Evolutionary conservation across 2,113 vertebrate species (phyloP).

Genomic region (Hystrix brachyura): DNA sequence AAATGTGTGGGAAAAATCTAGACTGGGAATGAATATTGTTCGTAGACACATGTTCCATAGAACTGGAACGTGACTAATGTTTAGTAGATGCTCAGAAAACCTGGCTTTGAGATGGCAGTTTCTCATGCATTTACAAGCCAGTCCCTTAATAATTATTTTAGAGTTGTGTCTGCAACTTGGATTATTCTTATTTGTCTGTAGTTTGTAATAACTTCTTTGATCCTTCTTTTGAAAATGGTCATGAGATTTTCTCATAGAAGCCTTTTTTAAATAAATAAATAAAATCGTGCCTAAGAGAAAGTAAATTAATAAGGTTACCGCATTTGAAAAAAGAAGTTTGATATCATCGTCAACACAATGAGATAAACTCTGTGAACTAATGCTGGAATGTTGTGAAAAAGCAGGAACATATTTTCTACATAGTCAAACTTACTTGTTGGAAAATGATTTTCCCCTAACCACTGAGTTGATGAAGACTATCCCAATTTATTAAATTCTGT

Average conservation of each 20-base stretch:
- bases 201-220: neutral
- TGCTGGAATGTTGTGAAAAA: neutral
- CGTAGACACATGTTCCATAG: neutral
- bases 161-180: neutral
- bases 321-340: neutral
- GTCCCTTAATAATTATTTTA: neutral
- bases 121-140: neutral
- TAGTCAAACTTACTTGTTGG: neutral
- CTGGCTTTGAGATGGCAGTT: neutral
- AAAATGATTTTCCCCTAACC: neutral
- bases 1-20: neutral
- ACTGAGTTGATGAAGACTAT: neutral
- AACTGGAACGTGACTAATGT: neutral
- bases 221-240: slow-evolving; percentile 9
- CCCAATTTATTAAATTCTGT: neutral
- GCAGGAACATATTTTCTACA: neutral
- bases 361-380: neutral
- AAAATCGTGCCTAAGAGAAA: slow-evolving; percentile 16
- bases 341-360: neutral
- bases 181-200: neutral
- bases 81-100: neutral
- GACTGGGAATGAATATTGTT: neutral
- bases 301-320: neutral
- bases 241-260: neutral
- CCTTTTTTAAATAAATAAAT: slow-evolving; percentile 5